Base-by-base conservation (phyloP, 2,888 invertebrate genomes). In the Eilema depressum region DNA sequence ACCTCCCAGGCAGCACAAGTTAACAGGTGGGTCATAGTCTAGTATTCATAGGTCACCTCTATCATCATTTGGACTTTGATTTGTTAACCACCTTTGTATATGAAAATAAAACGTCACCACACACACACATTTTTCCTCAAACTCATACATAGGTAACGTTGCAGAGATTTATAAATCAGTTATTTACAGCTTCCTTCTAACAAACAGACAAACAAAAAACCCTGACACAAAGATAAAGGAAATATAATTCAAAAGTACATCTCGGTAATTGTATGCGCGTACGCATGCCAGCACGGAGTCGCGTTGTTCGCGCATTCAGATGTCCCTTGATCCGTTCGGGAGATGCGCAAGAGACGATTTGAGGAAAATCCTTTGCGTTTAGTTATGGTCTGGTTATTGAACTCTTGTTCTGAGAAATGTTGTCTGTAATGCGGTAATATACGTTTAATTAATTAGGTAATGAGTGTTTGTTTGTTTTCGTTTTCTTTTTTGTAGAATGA, bases 381-480 rank as follows among this genome's bases (percentile, higher is more conserved):
- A 75, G 69, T 77, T 70, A 69, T 83, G 80, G 78, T 84, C 83
- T 80, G 85, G 85, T 84, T 86, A 78, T 79, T 83, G 83, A 85
- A 84, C 85, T 81, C 41, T 28, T 33, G 3, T 73, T 82, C 75
- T 53, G 30, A 71, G 78, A 62, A 73, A 63, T 70, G 63, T 26
- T 53, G 53, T 56, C 60, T 57, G 56, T 66, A 65, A 25, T 60
- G 56, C 25, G 57, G 67, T 66, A 65, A 53, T 60, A 59, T 63
- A 61, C 28, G 37, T 66, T 41, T 56, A 67, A 61, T 67, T 61
- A 67, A 67, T 61, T 61, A 30, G 17, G 57, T 57, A 25, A 33
- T 33, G n/a, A n/a, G 8, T 53, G 53, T 53, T 47, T 33, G 12
- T 37, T 37, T 37, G 33, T 37, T 37, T 37, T 37, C 12, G 11